A percentile compares a stretch with the other conserved stretches of the same genome.
phyloP scores from a whole-genome alignment of 2,113 vertebrate genomes.

The Pelodiscus sinensis region DNA sequence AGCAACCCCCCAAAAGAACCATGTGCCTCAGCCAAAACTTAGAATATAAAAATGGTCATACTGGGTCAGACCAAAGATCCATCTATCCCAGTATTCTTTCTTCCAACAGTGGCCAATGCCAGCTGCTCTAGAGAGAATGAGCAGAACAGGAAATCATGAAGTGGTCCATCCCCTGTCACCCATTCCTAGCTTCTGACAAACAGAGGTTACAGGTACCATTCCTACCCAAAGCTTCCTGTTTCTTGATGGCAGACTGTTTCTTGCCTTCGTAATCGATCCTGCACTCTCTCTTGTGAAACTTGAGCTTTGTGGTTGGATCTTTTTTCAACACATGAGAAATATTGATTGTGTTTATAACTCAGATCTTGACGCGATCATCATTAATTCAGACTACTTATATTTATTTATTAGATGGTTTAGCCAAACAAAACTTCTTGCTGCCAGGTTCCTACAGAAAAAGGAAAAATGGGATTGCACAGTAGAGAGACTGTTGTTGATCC shows the following conservation, averaged over 20 bases:
- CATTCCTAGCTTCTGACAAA: neutral
- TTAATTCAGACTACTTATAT: fast-evolving
- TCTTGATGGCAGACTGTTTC: neutral
- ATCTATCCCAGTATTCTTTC: too few relatives aligned
- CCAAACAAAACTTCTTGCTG: neutral
- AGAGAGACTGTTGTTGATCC: neutral
- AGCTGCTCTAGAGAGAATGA: too few relatives aligned
- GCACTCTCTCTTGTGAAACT: neutral
- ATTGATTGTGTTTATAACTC: neutral
- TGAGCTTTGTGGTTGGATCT: fast-evolving
- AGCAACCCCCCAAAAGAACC: too few relatives aligned
- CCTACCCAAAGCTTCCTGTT: neutral
- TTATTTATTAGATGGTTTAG: neutral
- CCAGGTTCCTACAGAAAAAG: fast-evolving
- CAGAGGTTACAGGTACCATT: too few relatives aligned
- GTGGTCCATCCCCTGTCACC: too few relatives aligned
- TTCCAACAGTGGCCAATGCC: too few relatives aligned
- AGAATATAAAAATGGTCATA: too few relatives aligned
- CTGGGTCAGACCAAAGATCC: too few relatives aligned
- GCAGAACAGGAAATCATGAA: too few relatives aligned
- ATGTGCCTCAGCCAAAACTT: too few relatives aligned
- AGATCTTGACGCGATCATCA: neutral
- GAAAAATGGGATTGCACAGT: neutral
- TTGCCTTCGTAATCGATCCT: neutral
- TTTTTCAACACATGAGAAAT: neutral